Conservation (phyloP, 2,797 vertebrate genomes). For the Botia almorhae region DNA sequence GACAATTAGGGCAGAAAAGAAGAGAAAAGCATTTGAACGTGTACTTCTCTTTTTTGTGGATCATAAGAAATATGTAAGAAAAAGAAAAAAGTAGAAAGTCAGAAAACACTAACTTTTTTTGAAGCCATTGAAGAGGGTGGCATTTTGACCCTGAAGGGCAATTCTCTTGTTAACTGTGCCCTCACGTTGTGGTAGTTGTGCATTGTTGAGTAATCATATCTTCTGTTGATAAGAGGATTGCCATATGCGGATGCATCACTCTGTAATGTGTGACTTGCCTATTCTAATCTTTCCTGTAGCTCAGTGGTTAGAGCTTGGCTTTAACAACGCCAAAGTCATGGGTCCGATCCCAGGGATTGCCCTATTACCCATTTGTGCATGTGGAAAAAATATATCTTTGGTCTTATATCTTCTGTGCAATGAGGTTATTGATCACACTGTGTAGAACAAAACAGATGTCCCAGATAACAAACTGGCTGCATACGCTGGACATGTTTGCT, state of each 20-base stretch:
- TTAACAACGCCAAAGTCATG: too few species aligned
- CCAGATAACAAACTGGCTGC: constrained; percentile 11
- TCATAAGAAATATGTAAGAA: too few species aligned
- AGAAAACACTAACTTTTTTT: neutral
- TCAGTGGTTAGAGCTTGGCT: too few species aligned
- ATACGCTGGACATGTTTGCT: neutral
- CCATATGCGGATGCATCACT: neutral
- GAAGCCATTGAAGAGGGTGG: neutral
- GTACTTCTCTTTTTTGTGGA: too few species aligned
- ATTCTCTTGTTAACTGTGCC: neutral
- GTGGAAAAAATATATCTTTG: constrained; percentile 12
- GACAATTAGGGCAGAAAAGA: too few species aligned
- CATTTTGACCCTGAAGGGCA: neutral
- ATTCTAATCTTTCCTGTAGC: neutral
- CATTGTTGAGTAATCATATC: neutral
- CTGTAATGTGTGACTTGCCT: neutral
- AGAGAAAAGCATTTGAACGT: too few species aligned
- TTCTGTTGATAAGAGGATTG: neutral
- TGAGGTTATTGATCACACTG: constrained; percentile 19
- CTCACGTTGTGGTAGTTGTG: neutral
- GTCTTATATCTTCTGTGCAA: constrained; percentile 6
- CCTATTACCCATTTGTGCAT: neutral
- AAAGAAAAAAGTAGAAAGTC: too few species aligned
- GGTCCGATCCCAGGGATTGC: neutral
- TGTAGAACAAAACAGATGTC: constrained; percentile 11